These are phyloP conservation scores for Dasyornis broadbenti DNA, from an alignment of 2,113 vertebrate species.

Conservation along the genomic window DNA sequence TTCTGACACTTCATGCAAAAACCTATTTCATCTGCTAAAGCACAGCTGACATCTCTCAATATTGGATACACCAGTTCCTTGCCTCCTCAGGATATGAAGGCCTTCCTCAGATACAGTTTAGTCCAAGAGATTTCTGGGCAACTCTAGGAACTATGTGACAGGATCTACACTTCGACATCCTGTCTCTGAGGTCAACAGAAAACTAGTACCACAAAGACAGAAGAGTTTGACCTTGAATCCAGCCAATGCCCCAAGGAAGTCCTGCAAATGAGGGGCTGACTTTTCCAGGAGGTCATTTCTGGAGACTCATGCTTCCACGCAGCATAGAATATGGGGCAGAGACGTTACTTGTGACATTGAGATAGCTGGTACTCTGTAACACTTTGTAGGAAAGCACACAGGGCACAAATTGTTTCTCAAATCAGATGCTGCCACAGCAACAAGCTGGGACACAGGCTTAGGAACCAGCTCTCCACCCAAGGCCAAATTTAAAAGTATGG, in stretches of 20 bases:
- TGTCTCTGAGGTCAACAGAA: neutral
- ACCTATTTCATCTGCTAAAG: neutral
- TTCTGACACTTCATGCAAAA: neutral
- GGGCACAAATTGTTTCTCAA: neutral
- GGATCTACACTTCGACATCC: neutral
- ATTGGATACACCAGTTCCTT: neutral
- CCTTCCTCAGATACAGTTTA: neutral
- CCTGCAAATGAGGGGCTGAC: neutral
- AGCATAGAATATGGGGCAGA: neutral
- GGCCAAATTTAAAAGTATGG: neutral
- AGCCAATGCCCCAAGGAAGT: neutral
- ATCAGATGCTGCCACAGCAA: neutral
- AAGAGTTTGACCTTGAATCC: neutral
- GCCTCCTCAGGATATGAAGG: neutral
- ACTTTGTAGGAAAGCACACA: neutral
- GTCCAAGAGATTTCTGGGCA: neutral
- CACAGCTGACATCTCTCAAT: neutral
- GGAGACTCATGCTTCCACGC: fast-evolving
- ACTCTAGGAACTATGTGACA: neutral
- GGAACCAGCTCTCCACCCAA: neutral
- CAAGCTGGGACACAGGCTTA: neutral
- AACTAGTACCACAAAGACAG: neutral
- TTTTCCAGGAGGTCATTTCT: neutral
- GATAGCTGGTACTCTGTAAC: neutral
- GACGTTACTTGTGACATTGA: neutral